Conservation (phyloP, 2,888 invertebrate species). For the Pilophorus perplexus region DNA sequence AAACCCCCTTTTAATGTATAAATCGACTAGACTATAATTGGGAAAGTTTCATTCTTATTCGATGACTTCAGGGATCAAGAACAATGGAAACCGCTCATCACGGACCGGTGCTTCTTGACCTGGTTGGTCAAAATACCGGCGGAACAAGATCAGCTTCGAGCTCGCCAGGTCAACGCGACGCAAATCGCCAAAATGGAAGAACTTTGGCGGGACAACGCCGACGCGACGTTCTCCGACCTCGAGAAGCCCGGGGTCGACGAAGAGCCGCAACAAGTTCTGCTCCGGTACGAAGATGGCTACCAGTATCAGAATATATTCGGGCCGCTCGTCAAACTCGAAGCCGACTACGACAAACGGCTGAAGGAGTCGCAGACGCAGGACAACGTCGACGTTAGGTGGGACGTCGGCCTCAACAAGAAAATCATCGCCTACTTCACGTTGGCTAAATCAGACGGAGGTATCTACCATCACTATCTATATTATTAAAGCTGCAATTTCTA, state of each 20-base stretch:
- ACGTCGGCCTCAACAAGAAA: constrained; percentile 96
- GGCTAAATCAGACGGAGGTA: constrained; percentile 89
- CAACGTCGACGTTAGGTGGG: constrained; percentile 98
- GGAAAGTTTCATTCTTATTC: not conserved
- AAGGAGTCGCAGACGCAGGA: constrained; percentile 99
- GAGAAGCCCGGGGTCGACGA: constrained; percentile 98
- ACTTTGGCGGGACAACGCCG: constrained; percentile 97
- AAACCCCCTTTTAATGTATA: too few species aligned
- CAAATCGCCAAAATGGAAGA: constrained; percentile 98
- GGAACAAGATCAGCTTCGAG: constrained; percentile 92
- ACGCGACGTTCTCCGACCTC: constrained; percentile 95
- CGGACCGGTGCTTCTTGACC: constrained; percentile 90
- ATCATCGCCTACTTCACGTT: constrained; percentile 96
- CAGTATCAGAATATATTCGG: constrained; percentile 99
- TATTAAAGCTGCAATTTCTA: not conserved
- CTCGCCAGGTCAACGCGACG: constrained; percentile 93
- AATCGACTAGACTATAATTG: too few species aligned
- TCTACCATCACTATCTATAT: constrained; percentile 26
- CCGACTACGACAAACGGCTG: constrained; percentile 94
- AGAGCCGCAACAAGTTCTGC: constrained; percentile 85
- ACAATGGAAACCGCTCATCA: constrained; percentile 97
- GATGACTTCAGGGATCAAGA: constrained; percentile 84
- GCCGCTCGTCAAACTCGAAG: constrained; percentile 93
- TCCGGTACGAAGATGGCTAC: constrained; percentile 95
- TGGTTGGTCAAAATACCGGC: constrained; percentile 98